Base-by-base conservation (phyloP, 2,888 invertebrate genomes). In the Calliphora vomitoria region DNA sequence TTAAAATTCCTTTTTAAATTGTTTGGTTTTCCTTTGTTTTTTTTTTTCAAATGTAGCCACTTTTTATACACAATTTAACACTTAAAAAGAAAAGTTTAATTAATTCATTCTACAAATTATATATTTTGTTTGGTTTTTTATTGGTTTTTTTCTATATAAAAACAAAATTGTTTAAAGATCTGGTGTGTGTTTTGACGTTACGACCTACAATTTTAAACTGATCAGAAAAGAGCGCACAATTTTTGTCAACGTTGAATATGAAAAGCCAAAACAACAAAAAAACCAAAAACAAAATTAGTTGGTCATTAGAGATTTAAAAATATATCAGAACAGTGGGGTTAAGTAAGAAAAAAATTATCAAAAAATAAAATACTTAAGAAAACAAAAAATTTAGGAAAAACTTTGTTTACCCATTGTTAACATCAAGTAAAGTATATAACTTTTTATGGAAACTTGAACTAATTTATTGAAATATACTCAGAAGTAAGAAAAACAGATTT, bases 141-240 rank as follows among this genome's bases (percentile, higher is more conserved):
- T 35, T 44, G n/a, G 53, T 81, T 25, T 76, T 41, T 58, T 15
- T 35, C 62, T 25, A 38, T 60, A n/a, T 72, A 35, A 60, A n/a
- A 25, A 50, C 8, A 62, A 18, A 15, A 68, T 13, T 74, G 1
- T 4, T 72, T 18, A 74, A 72, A 50, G 44, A 79, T 74, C 79
- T 60, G 76, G 66, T 72, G 25, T 62, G 62, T 72, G 80, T 76
- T 88, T 82, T 80, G 78, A 64, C 83, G 79, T 81, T 72, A 62
- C 76, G 82, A 82, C 74, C 68, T 62, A 74, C 69, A 75, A 85
- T 82, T 74, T 85, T 31, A 62, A 66, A 87, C 87, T 87, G 87
- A 82, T 72, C 25, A 18, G 35, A 55, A 82, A 41, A 62, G 64
- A 64, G 55, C 18, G 62, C 60, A 76, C 15, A 4, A 35, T 55